Conservation (phyloP, 2,797 vertebrate genomes). For the Arrhamphus sclerolepis region DNA sequence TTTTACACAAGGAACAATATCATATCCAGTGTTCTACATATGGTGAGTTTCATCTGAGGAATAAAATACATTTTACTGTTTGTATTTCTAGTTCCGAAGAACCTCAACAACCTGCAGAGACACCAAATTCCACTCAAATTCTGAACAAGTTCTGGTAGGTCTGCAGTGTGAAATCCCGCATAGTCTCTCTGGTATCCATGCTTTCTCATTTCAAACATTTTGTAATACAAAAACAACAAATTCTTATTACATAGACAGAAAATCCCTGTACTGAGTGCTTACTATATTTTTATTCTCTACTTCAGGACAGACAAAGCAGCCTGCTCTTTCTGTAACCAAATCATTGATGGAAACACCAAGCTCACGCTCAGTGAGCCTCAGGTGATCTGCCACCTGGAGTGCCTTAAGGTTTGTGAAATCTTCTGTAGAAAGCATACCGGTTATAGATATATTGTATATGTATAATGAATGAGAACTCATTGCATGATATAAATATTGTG, state of each 20-base stretch:
- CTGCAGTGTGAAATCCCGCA: neutral
- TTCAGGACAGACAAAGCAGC: conserved; percentile 16
- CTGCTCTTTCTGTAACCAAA: conserved; percentile 66
- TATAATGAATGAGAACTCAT: neutral
- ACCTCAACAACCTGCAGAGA: conserved; percentile 10
- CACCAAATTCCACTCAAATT: neutral
- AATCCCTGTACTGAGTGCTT: neutral
- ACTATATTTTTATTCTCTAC: conserved; percentile 14
- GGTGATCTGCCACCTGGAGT: conserved; percentile 62
- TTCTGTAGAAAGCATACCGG: neutral
- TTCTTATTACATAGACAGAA: neutral
- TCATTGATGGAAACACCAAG: conserved; percentile 59
- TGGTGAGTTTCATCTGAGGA: neutral
- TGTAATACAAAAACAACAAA: neutral
- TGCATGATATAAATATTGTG: conserved; percentile 15
- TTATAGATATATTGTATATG: neutral
- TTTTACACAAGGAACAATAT: neutral
- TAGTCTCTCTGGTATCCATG: no score
- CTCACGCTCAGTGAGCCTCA: conserved; percentile 58
- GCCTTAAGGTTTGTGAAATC: conserved; percentile 69
- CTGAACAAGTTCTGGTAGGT: conserved; percentile 12
- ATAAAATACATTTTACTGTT: conserved; percentile 16
- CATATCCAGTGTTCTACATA: neutral
- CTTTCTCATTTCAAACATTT: neutral
- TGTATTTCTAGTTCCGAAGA: conserved; percentile 31